A percentile compares a stretch with the other conserved stretches of the same genome.
These are phyloP conservation scores for Stichopus horrens DNA, from an alignment of 53 echinoderm and acorn worm genomes.

Conservation along the genomic window DNA sequence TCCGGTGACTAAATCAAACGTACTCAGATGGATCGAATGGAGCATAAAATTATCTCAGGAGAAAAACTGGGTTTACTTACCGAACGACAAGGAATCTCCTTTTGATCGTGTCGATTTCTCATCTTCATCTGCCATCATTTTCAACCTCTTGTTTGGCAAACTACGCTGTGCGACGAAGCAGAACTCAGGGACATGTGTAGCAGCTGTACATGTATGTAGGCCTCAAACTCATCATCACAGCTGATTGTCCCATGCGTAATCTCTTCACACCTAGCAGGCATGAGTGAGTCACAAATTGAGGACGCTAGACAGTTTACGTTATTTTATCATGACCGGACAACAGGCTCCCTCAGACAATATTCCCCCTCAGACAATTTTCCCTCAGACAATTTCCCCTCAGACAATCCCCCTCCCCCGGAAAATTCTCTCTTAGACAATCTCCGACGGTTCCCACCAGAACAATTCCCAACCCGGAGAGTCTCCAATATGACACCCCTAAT, in stretches of 20 bases:
- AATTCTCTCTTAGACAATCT: no score
- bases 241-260: background rate
- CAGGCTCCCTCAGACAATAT: no score
- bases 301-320: background rate
- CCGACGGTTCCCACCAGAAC: no score
- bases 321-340: no score
- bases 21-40: no score
- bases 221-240: background rate
- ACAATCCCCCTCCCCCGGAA: no score
- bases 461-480: no score
- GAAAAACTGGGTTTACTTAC: background rate
- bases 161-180: background rate
- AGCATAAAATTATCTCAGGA: background rate
- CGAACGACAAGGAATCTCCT: conserved; percentile 23
- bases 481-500: no score
- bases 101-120: conserved; percentile 10
- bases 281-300: background rate
- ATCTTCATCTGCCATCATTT: conserved; percentile 21
- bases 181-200: background rate
- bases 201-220: background rate
- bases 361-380: no score
- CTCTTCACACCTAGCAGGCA: background rate
- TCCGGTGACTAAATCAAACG: no score
- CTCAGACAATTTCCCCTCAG: no score
- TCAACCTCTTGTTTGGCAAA: background rate